Evolutionary conservation across 2,797 vertebrate species (phyloP).

Genomic region (Australoheros facetus): DNA sequence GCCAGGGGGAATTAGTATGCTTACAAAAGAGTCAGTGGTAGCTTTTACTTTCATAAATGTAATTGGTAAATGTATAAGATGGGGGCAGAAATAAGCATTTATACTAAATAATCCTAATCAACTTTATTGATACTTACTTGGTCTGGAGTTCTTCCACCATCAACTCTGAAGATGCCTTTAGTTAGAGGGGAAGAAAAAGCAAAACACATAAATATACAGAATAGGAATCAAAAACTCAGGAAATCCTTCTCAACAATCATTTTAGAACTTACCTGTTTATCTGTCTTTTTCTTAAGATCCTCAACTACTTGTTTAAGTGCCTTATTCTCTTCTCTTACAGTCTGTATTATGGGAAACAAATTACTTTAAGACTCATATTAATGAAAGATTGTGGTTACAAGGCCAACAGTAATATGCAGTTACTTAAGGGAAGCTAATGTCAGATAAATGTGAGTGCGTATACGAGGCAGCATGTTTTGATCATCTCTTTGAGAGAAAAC

Average conservation of each 20-base stretch:
- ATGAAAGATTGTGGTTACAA: slow-evolving; percentile 10
- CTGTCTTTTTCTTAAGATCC: slow-evolving; percentile 81
- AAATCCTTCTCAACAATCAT: neutral
- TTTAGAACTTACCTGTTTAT: slow-evolving; percentile 82
- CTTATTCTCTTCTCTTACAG: slow-evolving; percentile 83
- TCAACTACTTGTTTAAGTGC: slow-evolving; percentile 85
- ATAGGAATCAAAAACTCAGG: neutral
- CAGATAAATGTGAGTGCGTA: neutral
- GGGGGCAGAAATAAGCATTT: neutral
- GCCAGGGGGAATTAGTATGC: neutral
- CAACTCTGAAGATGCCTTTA: slow-evolving; percentile 85
- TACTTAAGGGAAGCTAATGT: neutral
- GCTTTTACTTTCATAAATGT: slow-evolving; percentile 11
- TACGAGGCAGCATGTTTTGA: neutral
- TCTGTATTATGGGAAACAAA: slow-evolving; percentile 74
- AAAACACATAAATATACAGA: slow-evolving; percentile 7
- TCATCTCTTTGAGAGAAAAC: neutral
- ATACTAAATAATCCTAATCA: neutral
- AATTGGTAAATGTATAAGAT: neutral
- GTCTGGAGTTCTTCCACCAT: slow-evolving; percentile 88
- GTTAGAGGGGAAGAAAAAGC: slow-evolving; percentile 18
- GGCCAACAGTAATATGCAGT: slow-evolving; percentile 19
- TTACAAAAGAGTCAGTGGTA: neutral
- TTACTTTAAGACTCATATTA: neutral
- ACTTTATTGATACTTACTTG: slow-evolving; percentile 82